Evolutionary conservation across 2,797 vertebrate genomes (phyloP).

Genomic region (Sebastes nivosus): DNA sequence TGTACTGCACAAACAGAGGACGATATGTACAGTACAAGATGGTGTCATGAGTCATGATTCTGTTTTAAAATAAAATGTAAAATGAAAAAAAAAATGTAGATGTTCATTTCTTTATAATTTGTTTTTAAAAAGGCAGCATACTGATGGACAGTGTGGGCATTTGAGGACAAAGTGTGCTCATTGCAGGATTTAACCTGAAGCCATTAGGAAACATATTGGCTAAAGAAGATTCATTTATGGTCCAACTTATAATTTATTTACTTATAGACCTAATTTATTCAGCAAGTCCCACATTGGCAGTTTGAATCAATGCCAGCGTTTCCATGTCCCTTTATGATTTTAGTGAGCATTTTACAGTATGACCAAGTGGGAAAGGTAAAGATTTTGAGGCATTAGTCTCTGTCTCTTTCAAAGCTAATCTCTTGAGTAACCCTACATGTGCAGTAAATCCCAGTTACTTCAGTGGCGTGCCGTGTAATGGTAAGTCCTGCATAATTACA

Average conservation of each 20-base stretch:
- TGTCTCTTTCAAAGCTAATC: conserved; percentile 22
- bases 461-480: conserved; percentile 4
- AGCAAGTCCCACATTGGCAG: conserved; percentile 40
- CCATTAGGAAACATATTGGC: conserved; percentile 60
- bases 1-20: neutral
- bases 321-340: conserved; percentile 12
- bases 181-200: conserved; percentile 44
- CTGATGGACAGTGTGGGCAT: neutral
- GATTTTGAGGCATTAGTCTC: neutral
- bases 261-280: conserved; percentile 52
- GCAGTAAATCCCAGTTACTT: conserved; percentile 46
- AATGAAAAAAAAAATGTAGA: neutral
- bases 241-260: conserved; percentile 71
- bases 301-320: conserved; percentile 51
- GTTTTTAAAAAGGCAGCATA: neutral
- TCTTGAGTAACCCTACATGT: conserved; percentile 38
- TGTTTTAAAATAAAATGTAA: neutral
- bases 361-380: neutral
- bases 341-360: neutral
- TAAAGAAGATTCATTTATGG: conserved; percentile 64
- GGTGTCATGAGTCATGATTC: neutral
- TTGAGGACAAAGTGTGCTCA: conserved; percentile 51
- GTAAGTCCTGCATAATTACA: conserved; percentile 55
- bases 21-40: neutral
- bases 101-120: neutral